Evolutionary conservation across 2,888 invertebrate genomes (phyloP).

Genomic region (Nomada fabriciana): DNA sequence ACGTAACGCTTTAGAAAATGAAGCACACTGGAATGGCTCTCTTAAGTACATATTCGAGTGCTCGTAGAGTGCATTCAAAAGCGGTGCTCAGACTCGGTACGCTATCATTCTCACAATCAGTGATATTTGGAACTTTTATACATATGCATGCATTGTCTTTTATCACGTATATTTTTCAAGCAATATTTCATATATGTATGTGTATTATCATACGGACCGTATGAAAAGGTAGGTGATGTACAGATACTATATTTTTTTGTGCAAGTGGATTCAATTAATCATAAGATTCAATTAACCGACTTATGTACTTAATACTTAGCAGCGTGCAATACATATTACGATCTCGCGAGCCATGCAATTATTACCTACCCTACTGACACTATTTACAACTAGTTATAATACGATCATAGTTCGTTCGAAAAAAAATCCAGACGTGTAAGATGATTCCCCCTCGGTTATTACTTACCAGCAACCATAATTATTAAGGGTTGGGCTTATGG

Average conservation of each 20-base stretch:
- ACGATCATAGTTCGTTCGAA: not conserved
- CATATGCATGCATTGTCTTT: slow-evolving; percentile 44
- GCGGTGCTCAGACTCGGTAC: slow-evolving; percentile 48
- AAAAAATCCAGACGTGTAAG: no score
- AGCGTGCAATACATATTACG: not conserved
- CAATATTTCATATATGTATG: slow-evolving; percentile 3
- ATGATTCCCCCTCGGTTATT: no score
- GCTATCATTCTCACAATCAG: slow-evolving; percentile 35
- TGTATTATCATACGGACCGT: not conserved
- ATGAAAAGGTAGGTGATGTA: not conserved
- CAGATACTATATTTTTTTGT: not conserved
- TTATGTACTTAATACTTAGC: slow-evolving; percentile 20
- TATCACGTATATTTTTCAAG: slow-evolving; percentile 31
- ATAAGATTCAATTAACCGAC: slow-evolving; percentile 8
- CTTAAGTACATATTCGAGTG: slow-evolving; percentile 70
- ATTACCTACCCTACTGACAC: no score
- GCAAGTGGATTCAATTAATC: not conserved
- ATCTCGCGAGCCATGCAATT: not conserved
- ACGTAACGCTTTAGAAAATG: slow-evolving; percentile 72
- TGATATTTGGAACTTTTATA: slow-evolving; percentile 34
- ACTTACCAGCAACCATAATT: no score
- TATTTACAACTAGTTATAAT: not conserved
- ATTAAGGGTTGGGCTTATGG: no score
- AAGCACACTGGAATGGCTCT: slow-evolving; percentile 70
- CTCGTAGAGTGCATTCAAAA: slow-evolving; percentile 60